Percentiles rank a stretch among this genome's conserved stretches.
Conservation (phyloP, 1,140 invertebrate genomes). For the Neoseiulus cucumeris region DNA sequence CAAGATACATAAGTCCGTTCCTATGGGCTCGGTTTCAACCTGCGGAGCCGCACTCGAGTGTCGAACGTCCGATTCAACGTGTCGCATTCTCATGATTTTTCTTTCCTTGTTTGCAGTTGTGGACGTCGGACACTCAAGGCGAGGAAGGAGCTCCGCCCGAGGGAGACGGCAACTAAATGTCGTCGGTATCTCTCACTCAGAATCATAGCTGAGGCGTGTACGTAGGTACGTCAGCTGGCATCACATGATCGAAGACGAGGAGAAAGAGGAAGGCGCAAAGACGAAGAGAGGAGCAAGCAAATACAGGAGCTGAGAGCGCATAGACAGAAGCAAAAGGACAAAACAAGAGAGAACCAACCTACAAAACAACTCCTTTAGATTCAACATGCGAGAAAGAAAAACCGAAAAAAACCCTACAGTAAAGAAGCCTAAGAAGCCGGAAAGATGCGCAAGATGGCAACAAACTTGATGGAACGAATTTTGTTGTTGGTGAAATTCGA, state of each 20-base stretch:
- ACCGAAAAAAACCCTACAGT: not conserved
- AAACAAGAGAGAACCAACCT: not conserved
- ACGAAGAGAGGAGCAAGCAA: not conserved
- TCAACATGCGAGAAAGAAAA: not conserved
- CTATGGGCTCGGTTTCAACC: no score
- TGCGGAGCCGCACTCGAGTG: no score
- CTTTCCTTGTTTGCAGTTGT: constrained; percentile 36
- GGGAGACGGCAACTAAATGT: constrained; percentile 29
- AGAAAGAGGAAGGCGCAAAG: not conserved
- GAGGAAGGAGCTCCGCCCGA: constrained; percentile 64
- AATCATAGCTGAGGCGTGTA: not conserved
- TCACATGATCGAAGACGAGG: not conserved
- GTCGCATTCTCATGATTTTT: not conserved
- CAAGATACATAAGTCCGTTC: no score
- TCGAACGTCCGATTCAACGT: no score
- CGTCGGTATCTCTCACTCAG: not conserved
- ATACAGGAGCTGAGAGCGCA: not conserved
- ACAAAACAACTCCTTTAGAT: not conserved
- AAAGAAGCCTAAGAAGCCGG: not conserved
- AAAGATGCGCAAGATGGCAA: not conserved
- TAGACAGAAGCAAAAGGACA: not conserved
- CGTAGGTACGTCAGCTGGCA: not conserved
- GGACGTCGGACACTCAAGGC: constrained; percentile 92
- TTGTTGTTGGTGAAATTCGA: no score
- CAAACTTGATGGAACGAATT: not conserved